Conservation (phyloP, 2,888 invertebrate genomes). For the Luffia ferchaultella region DNA sequence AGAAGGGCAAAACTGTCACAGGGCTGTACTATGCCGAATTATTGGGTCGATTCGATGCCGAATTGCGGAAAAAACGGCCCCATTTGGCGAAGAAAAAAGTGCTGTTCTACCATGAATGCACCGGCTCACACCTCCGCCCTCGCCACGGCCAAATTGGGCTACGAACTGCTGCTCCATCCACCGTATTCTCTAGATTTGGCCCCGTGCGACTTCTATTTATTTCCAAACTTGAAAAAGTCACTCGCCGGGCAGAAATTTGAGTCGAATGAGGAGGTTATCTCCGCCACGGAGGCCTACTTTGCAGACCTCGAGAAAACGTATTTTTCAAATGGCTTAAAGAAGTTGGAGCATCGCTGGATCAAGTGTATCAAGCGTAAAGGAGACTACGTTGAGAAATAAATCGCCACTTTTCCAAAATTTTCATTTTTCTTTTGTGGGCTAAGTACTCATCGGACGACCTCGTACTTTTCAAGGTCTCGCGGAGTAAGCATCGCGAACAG, state of each 20-base stretch:
- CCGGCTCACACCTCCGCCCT: slow-evolving; percentile 13
- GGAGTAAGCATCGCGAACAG: too few species aligned
- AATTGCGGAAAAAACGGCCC: slow-evolving; percentile 1
- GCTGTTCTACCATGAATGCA: slow-evolving; percentile 9
- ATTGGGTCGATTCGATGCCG: not conserved
- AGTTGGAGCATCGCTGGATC: slow-evolving; percentile 14
- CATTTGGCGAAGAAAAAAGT: slow-evolving; percentile 4
- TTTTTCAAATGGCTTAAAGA: slow-evolving; percentile 18
- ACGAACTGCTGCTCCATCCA: too few species aligned
- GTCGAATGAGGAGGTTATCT: slow-evolving; percentile 7
- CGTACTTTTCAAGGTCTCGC: too few species aligned
- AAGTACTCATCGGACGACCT: slow-evolving; percentile 3
- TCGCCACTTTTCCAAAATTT: slow-evolving; percentile 3
- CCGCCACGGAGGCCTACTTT: slow-evolving; percentile 7
- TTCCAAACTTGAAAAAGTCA: slow-evolving; percentile 4
- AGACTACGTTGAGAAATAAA: slow-evolving; percentile 12
- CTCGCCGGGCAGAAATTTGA: too few species aligned
- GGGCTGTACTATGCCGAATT: slow-evolving; percentile 1
- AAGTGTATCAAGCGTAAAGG: slow-evolving; percentile 16
- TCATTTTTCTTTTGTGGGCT: slow-evolving; percentile 6
- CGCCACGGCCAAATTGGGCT: slow-evolving; percentile 15
- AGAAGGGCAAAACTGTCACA: slow-evolving; percentile 4
- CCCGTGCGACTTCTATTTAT: slow-evolving; percentile 2
- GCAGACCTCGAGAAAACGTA: slow-evolving; percentile 7
- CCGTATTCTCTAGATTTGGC: slow-evolving; percentile 15